Conservation (phyloP, 1,140 invertebrate species). For the Drosophila kepulauana region DNA sequence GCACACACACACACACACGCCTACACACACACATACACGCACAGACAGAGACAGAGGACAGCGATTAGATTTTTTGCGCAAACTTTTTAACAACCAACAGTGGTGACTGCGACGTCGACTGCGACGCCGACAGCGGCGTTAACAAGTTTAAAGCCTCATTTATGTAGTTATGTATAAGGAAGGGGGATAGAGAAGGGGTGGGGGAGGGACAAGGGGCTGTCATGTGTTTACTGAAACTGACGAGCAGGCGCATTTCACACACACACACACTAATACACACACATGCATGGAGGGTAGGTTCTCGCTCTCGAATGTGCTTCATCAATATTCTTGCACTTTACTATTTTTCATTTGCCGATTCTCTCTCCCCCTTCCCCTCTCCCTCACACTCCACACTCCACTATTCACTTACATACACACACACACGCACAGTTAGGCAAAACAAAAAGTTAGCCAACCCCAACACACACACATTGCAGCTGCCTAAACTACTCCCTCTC, state of each 20-base stretch:
- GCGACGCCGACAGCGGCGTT: slow-evolving; percentile 44
- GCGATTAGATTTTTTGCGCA: slow-evolving; percentile 40
- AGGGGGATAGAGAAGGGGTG: neutral
- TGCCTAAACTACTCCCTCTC: slow-evolving; percentile 9
- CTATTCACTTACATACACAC: slow-evolving; percentile 14
- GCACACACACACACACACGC: too few species aligned
- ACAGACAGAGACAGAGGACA: neutral
- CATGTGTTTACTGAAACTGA: slow-evolving; percentile 43
- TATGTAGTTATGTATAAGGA: slow-evolving; percentile 68
- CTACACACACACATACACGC: too few species aligned
- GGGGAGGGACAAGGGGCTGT: neutral
- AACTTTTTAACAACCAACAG: slow-evolving; percentile 39
- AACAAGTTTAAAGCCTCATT: slow-evolving; percentile 83
- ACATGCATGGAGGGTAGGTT: slow-evolving; percentile 25
- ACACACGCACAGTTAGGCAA: slow-evolving; percentile 19
- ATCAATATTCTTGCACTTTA: slow-evolving; percentile 79
- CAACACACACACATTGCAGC: neutral
- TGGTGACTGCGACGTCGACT: neutral
- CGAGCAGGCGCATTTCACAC: slow-evolving; percentile 56
- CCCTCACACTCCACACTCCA: slow-evolving; percentile 8
- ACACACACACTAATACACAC: slow-evolving; percentile 34
- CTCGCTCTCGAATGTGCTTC: slow-evolving; percentile 73
- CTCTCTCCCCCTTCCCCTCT: neutral
- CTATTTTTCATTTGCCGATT: slow-evolving; percentile 66
- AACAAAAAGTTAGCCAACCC: slow-evolving; percentile 27